A percentile compares a stretch with the other conserved stretches of the same genome.
These are phyloP conservation scores for Diarsia mendica DNA, from an alignment of 2,888 invertebrate species.

Conservation along the genomic window DNA sequence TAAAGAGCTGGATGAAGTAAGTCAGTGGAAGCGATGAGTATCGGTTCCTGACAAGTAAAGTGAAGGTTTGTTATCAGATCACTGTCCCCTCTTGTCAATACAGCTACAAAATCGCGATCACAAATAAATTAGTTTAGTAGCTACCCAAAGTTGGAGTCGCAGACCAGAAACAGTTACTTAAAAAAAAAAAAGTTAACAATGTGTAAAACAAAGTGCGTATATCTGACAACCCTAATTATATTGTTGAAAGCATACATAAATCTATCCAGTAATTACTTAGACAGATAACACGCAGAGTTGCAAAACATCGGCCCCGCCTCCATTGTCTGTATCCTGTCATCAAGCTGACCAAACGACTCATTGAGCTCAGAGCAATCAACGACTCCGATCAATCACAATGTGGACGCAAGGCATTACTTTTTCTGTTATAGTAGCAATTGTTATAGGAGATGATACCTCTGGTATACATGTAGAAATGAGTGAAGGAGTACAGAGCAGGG, in stretches of 20 bases:
- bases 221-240: constrained; percentile 74
- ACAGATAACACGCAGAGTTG: constrained; percentile 75
- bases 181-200: neutral
- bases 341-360: constrained; percentile 51
- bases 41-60: neutral
- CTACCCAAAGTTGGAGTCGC: too few relatives aligned
- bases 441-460: constrained; percentile 69
- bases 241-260: constrained; percentile 74
- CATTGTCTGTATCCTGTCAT: constrained; percentile 54
- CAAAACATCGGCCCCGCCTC: constrained; percentile 70
- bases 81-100: neutral
- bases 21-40: neutral
- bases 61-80: neutral
- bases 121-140: neutral
- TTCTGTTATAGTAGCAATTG: constrained; percentile 51
- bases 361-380: constrained; percentile 60
- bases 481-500: constrained; percentile 76
- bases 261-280: constrained; percentile 73
- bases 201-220: constrained; percentile 30
- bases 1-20: neutral
- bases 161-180: neutral
- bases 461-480: constrained; percentile 75
- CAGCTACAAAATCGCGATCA: neutral
- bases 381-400: constrained; percentile 71
- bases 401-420: constrained; percentile 65